These are phyloP conservation scores for Anoncus sp. DNA, from an alignment of 2,888 invertebrate genomes.

Conservation along the genomic window DNA sequence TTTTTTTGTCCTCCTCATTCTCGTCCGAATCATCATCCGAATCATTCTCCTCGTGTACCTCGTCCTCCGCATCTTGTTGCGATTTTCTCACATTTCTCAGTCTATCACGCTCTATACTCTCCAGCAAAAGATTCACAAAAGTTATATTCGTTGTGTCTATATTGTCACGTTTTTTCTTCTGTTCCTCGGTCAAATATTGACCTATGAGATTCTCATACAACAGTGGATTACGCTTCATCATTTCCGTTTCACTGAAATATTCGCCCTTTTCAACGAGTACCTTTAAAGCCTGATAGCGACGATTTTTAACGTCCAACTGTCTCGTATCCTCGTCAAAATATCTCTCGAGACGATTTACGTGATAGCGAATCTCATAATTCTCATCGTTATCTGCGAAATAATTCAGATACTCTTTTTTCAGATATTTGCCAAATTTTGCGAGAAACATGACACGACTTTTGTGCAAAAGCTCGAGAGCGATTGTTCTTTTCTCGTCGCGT, in stretches of 20 bases:
- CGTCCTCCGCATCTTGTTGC: conserved; percentile 86
- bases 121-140: conserved; percentile 91
- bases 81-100: conserved; percentile 86
- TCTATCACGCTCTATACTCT: conserved; percentile 91
- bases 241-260: conserved; percentile 96
- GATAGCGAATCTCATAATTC: conserved; percentile 86
- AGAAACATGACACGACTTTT: conserved; percentile 90
- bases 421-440: conserved; percentile 89
- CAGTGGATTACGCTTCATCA: conserved; percentile 96
- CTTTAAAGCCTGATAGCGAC: conserved; percentile 92
- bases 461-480: conserved; percentile 87
- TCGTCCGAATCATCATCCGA: conserved; percentile 74
- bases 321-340: conserved; percentile 85
- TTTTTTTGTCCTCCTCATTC: conserved; percentile 33
- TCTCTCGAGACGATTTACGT: conserved; percentile 86
- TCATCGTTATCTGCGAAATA: conserved; percentile 86
- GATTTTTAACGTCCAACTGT: conserved; percentile 88
- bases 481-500: conserved; percentile 87
- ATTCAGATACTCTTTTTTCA: conserved; percentile 88
- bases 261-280: conserved; percentile 88
- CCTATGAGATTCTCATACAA: conserved; percentile 96
- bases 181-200: conserved; percentile 91
- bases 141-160: conserved; percentile 85
- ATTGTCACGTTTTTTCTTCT: conserved; percentile 87
- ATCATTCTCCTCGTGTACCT: conserved; percentile 82